Base-by-base conservation (phyloP, 2,797 vertebrate species). In the Cossypha niveicapilla region DNA sequence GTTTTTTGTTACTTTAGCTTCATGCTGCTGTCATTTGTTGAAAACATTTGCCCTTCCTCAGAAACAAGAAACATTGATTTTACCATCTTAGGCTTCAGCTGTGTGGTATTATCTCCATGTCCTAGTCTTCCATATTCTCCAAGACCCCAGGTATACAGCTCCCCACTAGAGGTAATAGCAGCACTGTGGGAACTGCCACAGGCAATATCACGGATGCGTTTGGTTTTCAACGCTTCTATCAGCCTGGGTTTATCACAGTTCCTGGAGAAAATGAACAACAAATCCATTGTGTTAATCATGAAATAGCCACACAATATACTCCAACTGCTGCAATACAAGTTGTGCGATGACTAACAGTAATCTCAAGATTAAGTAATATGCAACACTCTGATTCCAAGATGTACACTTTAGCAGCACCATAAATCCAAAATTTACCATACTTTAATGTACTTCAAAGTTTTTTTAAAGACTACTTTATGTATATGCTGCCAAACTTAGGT, bases 201-300 rank as follows among this genome's bases (percentile, higher is more conserved):
- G 42, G 99, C 99, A 8, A 99, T 99, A 95, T 99, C 99, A 47
- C 99, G 98, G 88, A 99, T 99, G 3, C 99, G 99, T 92, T 99
- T 99, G 77, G 99, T 99, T 97, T 99, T 99, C 95, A 99, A 79
- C 0, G 99, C 99, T 96, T 99, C 99, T 27, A 99, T 99, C 89
- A 99, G 76, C n/a, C 99, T 98, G 22, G 99, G 99, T 77, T 99
- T 99, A 97, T 99, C 99, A 96, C 99, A 99, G 96, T 99, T 99
- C 99, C 99, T 99, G 85, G 9, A 93, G 50, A 91, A 58, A 93
- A 53, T 4, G 1, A 63, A 44, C 4, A 53, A 88, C 58, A 37
- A 44, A 85, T 19, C n/a, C 23, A 51, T 7, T 45, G 14, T 5
- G 3, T 16, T 62, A 21, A 41, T 65, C 44, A 76, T 4, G 23